Conservation (phyloP, 2,113 vertebrate species). For the Rallus limicola region DNA sequence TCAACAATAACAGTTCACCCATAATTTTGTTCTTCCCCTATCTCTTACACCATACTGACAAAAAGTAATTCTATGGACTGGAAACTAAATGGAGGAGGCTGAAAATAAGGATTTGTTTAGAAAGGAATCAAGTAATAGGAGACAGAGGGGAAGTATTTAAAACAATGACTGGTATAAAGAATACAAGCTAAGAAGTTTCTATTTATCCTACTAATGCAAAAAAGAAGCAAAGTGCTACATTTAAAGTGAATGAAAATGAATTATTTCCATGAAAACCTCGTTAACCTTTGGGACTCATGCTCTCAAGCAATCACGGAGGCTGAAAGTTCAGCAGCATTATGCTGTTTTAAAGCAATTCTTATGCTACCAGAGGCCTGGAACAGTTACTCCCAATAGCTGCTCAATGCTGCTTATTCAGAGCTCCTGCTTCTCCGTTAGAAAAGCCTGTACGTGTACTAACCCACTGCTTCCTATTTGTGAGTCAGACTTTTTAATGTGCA, state of each 20-base stretch:
- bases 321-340: neutral
- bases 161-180: neutral
- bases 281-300: slow-evolving; percentile 7
- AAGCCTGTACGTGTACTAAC: neutral
- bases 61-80: neutral
- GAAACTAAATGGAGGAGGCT: neutral
- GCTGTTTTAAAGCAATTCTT: neutral
- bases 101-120: neutral
- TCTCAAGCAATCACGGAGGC: neutral
- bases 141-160: neutral
- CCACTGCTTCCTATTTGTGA: neutral
- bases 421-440: neutral
- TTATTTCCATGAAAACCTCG: slow-evolving; percentile 23
- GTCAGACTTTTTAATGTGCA: neutral
- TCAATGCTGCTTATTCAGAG: neutral
- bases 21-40: neutral
- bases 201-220: neutral
- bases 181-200: neutral
- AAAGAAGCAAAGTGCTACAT: neutral
- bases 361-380: neutral
- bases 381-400: neutral
- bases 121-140: neutral
- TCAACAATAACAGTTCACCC: neutral
- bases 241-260: slow-evolving; percentile 7
- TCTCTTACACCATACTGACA: neutral